These are phyloP conservation scores for Xestia xanthographa DNA, from an alignment of 2,888 invertebrate genomes.

Conservation along the genomic window DNA sequence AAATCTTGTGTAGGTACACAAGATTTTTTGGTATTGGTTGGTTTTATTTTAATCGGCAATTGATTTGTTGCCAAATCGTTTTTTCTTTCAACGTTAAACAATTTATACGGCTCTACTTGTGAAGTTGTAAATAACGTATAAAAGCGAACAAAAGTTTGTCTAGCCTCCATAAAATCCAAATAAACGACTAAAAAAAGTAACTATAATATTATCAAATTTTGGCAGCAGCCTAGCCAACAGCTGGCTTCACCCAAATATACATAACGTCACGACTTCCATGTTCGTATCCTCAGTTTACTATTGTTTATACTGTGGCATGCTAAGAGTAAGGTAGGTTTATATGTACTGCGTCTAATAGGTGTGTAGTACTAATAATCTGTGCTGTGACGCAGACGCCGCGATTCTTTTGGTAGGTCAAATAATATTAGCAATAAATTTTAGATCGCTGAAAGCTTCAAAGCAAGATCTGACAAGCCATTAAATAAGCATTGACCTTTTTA, in stretches of 20 bases:
- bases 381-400: constrained; percentile 7
- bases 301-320: constrained; percentile 61
- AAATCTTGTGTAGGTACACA: background rate
- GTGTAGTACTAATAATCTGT: constrained; percentile 20
- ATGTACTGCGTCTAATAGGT: too few relatives aligned
- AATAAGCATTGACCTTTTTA: background rate
- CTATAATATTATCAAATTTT: constrained; percentile 22
- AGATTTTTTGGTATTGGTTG: too few relatives aligned
- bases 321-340: constrained; percentile 25
- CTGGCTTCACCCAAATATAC: constrained; percentile 3
- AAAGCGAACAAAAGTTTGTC: background rate
- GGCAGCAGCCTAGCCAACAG: constrained; percentile 32
- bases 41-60: background rate
- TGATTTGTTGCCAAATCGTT: constrained; percentile 10
- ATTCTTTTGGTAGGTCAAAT: background rate
- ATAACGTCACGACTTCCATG: constrained; percentile 52
- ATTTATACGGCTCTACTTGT: background rate
- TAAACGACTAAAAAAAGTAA: constrained; percentile 27
- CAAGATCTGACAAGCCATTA: background rate
- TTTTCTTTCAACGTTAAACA: background rate
- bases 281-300: constrained; percentile 57
- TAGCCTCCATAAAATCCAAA: constrained; percentile 28
- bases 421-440: background rate
- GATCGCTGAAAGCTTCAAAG: background rate
- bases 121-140: background rate